A percentile compares a stretch with the other conserved stretches of the same genome.
Conservation (phyloP, 2,888 invertebrate genomes). For the Nemoura dubitans region DNA sequence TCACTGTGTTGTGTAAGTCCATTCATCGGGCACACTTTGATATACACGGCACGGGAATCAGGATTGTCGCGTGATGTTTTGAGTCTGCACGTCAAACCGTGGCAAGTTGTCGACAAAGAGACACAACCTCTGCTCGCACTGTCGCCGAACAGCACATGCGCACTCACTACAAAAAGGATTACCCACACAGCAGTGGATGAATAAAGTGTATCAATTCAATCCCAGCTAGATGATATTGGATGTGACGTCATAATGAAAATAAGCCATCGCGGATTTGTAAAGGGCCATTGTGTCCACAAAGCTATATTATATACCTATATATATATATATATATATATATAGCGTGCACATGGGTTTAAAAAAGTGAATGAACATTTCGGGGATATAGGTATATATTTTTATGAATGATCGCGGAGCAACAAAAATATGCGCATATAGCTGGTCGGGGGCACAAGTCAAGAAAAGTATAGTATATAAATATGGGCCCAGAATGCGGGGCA, state of each 20-base stretch:
- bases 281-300: background rate
- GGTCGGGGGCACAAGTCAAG: conserved; percentile 43
- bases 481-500: background rate
- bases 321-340: background rate
- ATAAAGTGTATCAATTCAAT: background rate
- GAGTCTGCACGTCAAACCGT: background rate
- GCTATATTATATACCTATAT: too few species aligned
- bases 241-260: background rate
- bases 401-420: conserved; percentile 35
- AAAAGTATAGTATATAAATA: background rate
- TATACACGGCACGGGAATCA: too few species aligned
- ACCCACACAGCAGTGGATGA: background rate
- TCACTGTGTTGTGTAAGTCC: too few species aligned
- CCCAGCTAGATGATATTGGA: background rate
- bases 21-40: too few species aligned
- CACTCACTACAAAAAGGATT: background rate
- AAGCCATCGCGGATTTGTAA: background rate
- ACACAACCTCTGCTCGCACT: background rate
- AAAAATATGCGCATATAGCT: conserved; percentile 34
- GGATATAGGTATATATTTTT: conserved; percentile 22
- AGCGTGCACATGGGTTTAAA: conserved; percentile 36
- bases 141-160: background rate
- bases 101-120: background rate
- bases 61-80: background rate
- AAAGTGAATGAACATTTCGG: background rate